Base-by-base conservation (phyloP, 2,797 vertebrate genomes). In the Schizopygopsis pylzovi region DNA sequence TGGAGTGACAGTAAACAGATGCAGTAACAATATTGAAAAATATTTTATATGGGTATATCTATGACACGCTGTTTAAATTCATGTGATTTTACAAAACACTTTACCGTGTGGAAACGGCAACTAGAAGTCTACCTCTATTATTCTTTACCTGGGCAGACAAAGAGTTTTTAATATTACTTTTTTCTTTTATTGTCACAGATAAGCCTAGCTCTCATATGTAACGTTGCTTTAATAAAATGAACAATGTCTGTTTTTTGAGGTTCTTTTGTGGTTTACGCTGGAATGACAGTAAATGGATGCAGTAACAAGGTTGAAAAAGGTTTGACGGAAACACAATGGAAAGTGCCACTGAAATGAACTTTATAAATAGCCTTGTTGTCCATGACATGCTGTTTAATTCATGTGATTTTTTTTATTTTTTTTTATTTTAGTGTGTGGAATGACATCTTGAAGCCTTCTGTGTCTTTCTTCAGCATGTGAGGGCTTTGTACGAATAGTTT, bases 111-210 rank as follows among this genome's bases (percentile, higher is more conserved):
- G 81, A 89, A 93, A 47, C 68, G 89, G 90, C 90, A 87, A 86
- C 93, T 92, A 92, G 90, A 91, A 91, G 94, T 94, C 86, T 22
- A 91, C 90, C 91, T 82, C 82, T 33, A 90, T 80, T 90, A 91
- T 91, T 90, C 91, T 89, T 93, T 87, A 88, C 91, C 87, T 88
- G 85, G 49, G 88, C 92, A 89, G 88, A 83, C 88, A 91, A 85
- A 84, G 41, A 90, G 89, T 91, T 93, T 90, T 91, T 89, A 90
- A 93, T 94, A 94, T 94, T 92, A 92, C 47, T 94, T 96, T 94
- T 92, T 90, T 92, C 13, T 49, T 49, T 49, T 15, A 49, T 49
- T 82, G 86, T 88, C 87, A 90, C 88, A 85, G 93, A 94, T 94
- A 43, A 8, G 8, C 41, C 41, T 43, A 89, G 81, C 56, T 61